A percentile compares a stretch with the other conserved stretches of the same genome.
phyloP scores from a whole-genome alignment of 2,113 vertebrate species.

The Cepphus grylle region DNA sequence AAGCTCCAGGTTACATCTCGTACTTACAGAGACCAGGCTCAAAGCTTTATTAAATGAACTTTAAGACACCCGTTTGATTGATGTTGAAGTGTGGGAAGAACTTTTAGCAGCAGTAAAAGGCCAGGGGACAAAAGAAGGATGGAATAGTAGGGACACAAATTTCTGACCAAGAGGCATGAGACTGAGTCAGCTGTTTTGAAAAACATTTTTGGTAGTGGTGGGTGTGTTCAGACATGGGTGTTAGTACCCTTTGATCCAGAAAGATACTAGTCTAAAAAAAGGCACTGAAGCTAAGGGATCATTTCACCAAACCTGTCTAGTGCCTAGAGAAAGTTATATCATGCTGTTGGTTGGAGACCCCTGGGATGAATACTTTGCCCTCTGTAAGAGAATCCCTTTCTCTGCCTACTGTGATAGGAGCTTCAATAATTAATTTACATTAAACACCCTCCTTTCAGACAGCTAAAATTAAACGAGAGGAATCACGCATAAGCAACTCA shows the following conservation, averaged over 20 bases:
- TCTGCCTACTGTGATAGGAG: not conserved
- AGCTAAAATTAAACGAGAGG: not conserved
- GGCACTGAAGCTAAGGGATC: not conserved
- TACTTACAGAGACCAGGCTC: not conserved
- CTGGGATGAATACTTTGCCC: not conserved
- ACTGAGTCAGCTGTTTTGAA: not conserved
- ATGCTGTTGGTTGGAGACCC: rapidly evolving
- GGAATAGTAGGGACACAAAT: not conserved
- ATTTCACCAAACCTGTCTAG: not conserved
- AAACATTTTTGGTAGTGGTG: not conserved
- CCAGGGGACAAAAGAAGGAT: not conserved
- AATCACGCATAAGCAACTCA: not conserved
- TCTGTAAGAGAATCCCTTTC: not conserved
- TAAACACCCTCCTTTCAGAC: not conserved
- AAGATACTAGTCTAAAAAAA: not conserved
- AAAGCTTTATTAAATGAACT: not conserved
- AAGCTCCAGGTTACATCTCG: not conserved
- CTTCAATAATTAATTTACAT: not conserved
- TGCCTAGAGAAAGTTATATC: not conserved
- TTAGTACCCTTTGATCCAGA: not conserved
- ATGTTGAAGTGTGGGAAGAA: not conserved
- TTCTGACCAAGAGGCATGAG: not conserved
- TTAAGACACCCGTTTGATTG: not conserved
- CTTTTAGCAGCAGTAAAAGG: not conserved
- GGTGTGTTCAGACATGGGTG: rapidly evolving